These are phyloP conservation scores for Sterrhoptilus dennistouni DNA, from an alignment of 2,113 vertebrate genomes.

Conservation along the genomic window DNA sequence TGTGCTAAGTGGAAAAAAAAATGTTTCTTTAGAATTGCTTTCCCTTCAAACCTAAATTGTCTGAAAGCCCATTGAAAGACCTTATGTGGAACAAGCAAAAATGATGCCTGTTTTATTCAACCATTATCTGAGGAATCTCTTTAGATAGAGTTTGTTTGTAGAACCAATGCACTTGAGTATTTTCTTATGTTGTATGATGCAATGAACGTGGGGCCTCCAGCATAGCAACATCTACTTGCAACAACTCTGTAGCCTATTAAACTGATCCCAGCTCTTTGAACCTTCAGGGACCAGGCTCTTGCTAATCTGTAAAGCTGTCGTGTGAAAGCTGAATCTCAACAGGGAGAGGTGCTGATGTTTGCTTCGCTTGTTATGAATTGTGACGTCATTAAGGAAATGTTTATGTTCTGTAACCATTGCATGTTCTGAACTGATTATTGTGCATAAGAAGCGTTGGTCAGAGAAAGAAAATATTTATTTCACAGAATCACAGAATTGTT, in stretches of 20 bases:
- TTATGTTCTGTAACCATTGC: conserved; percentile 58
- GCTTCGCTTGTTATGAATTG: conserved; percentile 61
- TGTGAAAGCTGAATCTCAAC: conserved; percentile 47
- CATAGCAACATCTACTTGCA: conserved; percentile 49
- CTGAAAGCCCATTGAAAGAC: background rate
- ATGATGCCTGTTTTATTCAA: background rate
- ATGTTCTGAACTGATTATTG: background rate
- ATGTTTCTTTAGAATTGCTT: background rate
- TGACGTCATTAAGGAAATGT: conserved; percentile 71
- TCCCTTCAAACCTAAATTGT: background rate
- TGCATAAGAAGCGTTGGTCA: background rate
- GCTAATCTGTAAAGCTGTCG: conserved; percentile 54
- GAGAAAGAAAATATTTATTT: background rate
- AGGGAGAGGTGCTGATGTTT: conserved; percentile 63
- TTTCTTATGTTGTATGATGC: conserved; percentile 63
- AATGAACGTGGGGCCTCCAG: conserved; percentile 45
- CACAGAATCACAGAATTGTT: background rate
- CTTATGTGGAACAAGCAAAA: background rate
- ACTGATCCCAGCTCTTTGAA: conserved; percentile 42
- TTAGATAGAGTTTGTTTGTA: conserved; percentile 35
- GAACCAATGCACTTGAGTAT: background rate
- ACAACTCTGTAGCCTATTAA: conserved; percentile 48
- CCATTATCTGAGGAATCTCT: background rate
- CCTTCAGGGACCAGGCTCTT: conserved; percentile 53
- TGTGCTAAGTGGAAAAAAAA: background rate